These are phyloP conservation scores for Rhopalosiphum nymphaeae DNA, from an alignment of 2,888 invertebrate genomes.

Conservation along the genomic window DNA sequence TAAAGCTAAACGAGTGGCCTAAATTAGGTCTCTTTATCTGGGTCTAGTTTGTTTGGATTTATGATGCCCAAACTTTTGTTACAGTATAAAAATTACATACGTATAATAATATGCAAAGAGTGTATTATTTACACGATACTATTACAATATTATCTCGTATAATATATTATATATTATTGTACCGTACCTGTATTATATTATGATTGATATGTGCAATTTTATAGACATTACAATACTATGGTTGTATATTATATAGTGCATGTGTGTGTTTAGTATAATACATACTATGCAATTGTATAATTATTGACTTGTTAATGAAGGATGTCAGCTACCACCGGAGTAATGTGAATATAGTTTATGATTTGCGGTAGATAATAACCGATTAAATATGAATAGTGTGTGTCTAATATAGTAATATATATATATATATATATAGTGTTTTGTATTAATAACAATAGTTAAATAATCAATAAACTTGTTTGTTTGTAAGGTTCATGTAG, in stretches of 20 bases:
- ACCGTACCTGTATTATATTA: neutral
- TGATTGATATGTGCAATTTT: neutral
- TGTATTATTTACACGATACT: neutral
- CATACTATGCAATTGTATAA: neutral
- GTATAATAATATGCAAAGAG: neutral
- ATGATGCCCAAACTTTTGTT: neutral
- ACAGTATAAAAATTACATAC: neutral
- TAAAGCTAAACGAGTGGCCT: neutral
- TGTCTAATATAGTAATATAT: neutral
- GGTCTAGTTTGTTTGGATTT: neutral
- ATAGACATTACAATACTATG: neutral
- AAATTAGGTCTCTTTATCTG: neutral
- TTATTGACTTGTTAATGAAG: constrained; percentile 2
- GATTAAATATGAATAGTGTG: neutral
- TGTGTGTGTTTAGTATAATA: neutral
- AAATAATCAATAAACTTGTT: neutral
- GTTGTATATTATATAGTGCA: neutral
- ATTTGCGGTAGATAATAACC: neutral
- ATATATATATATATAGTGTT: neutral
- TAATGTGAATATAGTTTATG: constrained; percentile 18
- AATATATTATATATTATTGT: neutral
- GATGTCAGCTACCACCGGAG: neutral
- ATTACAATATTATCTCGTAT: neutral
- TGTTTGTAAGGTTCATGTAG: neutral
- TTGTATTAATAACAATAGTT: neutral